Percentiles rank a stretch among this genome's conserved stretches.
Conservation (phyloP, 2,797 vertebrate genomes). For the Oryzias sinensis region DNA sequence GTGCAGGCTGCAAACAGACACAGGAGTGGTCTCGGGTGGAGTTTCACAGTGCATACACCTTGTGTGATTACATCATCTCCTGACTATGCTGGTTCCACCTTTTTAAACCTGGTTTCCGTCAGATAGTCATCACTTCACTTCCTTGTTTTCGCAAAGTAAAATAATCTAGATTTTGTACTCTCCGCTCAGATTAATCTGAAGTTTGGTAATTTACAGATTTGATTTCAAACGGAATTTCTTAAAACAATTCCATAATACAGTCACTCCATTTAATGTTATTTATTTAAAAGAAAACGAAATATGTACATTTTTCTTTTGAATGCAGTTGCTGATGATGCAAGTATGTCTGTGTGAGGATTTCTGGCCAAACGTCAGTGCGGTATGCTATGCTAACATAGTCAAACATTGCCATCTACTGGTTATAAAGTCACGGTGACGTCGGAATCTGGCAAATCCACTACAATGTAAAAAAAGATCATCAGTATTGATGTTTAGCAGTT, state of each 20-base stretch:
- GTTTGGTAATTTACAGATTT: background rate
- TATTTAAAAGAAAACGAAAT: background rate
- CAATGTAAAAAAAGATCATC: no score
- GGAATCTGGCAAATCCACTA: no score
- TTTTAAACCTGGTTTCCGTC: background rate
- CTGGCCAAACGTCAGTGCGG: no score
- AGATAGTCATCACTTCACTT: no score
- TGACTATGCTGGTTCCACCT: slow-evolving; percentile 8
- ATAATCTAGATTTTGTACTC: no score
- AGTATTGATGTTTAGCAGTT: no score
- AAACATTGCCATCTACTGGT: slow-evolving; percentile 44
- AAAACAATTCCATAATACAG: background rate
- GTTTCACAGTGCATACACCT: slow-evolving; percentile 26
- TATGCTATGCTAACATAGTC: background rate
- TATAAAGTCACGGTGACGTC: background rate
- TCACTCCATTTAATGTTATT: background rate
- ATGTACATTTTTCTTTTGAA: background rate
- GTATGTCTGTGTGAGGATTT: background rate
- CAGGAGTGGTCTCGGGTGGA: slow-evolving; percentile 44
- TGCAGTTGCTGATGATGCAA: slow-evolving; percentile 8
- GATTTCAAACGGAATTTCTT: background rate
- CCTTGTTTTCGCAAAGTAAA: no score
- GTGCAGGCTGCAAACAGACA: slow-evolving; percentile 38
- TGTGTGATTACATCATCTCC: slow-evolving; percentile 38
- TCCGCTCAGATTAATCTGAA: no score